Evolutionary conservation across 2,888 invertebrate species (phyloP).

Genomic region (Protodeltote pygarga): DNA sequence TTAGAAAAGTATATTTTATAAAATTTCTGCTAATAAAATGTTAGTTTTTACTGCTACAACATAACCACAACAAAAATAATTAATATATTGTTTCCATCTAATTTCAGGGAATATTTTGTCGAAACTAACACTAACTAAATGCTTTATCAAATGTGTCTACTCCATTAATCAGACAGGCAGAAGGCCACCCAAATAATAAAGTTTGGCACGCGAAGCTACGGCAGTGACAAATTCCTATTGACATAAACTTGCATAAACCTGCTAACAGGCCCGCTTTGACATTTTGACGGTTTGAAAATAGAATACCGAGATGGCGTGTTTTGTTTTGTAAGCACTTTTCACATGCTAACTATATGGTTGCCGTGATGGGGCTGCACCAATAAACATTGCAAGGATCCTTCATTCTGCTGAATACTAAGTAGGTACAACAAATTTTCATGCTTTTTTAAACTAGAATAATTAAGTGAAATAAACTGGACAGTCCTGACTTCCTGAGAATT

Average conservation of each 20-base stretch:
- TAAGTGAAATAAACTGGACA: background rate
- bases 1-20: too few species aligned
- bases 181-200: conserved; percentile 14
- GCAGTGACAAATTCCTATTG: conserved; percentile 41
- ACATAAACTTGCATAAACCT: conserved; percentile 27
- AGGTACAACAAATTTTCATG: too few species aligned
- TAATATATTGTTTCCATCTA: too few species aligned
- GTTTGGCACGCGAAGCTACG: conserved; percentile 25
- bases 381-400: background rate
- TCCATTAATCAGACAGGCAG: conserved; percentile 13
- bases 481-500: too few species aligned
- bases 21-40: too few species aligned
- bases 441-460: too few species aligned
- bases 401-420: too few species aligned
- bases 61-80: too few species aligned
- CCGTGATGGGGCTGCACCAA: too few species aligned
- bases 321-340: background rate
- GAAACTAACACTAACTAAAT: conserved; percentile 5
- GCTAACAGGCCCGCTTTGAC: conserved; percentile 4
- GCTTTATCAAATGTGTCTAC: conserved; percentile 4
- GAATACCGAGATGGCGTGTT: background rate
- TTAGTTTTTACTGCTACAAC: too few species aligned
- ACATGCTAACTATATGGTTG: background rate
- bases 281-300: background rate
- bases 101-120: too few species aligned